Evolutionary conservation across 2,888 invertebrate species (phyloP), one percentile per base, ranked within the genome.

Genomic region (Diplolepis rosae): DNA sequence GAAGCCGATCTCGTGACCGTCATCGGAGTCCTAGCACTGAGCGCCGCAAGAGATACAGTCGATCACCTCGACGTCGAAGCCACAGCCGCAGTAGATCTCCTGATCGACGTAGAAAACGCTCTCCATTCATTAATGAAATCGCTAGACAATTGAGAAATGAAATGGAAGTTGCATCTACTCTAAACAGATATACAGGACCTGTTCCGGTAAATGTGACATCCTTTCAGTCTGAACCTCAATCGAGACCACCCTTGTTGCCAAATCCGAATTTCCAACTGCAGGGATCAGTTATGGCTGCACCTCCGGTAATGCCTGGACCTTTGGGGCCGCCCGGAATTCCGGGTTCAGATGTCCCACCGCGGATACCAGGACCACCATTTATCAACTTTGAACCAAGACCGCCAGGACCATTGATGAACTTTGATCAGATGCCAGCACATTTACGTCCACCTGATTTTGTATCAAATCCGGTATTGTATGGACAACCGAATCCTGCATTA

Each of bases 41-140:
- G 4, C 81, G 84, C 13, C 82, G 81, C 42, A 77, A 87, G 72
- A 82, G 86, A 65, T 77, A 79, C 72, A 88, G 85, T 66, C 86
- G 88, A n/a, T 87, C 88, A 1, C 87, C 88, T 5, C 78, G 81
- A 5, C 83, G 84, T 15, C 75, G 83, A 9, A 86, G 84, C 74
- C 83, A 77, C 13, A 79, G 77, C n/a, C 79, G 83, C 1, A 83
- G 82, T 66, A 81, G 85, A 68, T 85, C 88, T 0, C 75, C 82
- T 2, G 82, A 83, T 22, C 83, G 83, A 24, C 85, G 88, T 0
- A 80, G 88, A 24, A 87, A 85, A 67, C 84, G 88, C 22, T 88
- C 88, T 32, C 88, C 88, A 0, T 88, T 88, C 67, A 85, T 88
- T 73, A 87, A 88, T 68, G 88, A 88, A 73, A 79, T 89, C n/a